Evolutionary conservation across 2,113 vertebrate genomes (phyloP).

Genomic region (Cyphomyrus plagiostoma): DNA sequence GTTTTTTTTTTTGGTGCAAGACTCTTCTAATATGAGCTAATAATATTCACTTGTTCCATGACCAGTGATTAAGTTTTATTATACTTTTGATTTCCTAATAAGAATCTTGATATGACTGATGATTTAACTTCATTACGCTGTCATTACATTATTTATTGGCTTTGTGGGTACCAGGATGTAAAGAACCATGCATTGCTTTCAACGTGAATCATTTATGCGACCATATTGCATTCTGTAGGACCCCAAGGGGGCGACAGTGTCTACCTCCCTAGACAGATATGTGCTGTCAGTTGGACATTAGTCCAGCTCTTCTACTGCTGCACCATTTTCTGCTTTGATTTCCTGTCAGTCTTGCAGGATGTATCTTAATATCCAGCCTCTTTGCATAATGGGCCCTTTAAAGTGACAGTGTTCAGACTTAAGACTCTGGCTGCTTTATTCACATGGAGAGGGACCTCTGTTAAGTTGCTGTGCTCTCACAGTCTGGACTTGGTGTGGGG

Average conservation of each 20-base stretch:
- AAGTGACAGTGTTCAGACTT: not conserved
- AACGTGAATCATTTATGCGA: not conserved
- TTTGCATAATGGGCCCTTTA: not conserved
- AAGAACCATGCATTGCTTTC: not conserved
- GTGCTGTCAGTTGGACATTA: not conserved
- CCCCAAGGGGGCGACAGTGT: not conserved
- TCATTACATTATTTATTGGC: not conserved
- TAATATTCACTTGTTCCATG: not conserved
- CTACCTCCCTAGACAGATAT: not conserved
- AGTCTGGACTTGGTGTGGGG: constrained; percentile 12
- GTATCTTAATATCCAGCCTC: not conserved
- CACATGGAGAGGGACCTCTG: not conserved
- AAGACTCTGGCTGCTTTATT: not conserved
- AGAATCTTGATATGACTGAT: not conserved
- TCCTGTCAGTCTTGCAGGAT: not conserved
- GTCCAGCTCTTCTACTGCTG: not conserved
- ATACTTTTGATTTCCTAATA: not conserved
- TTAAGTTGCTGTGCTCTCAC: no score
- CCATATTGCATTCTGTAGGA: not conserved
- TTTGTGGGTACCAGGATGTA: not conserved
- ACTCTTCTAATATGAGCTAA: not conserved
- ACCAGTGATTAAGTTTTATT: not conserved
- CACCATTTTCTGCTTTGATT: not conserved
- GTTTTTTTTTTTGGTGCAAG: not conserved
- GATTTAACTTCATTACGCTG: not conserved